Conservation (phyloP, 1,140 invertebrate species). For the Zaprionus davidi region DNA sequence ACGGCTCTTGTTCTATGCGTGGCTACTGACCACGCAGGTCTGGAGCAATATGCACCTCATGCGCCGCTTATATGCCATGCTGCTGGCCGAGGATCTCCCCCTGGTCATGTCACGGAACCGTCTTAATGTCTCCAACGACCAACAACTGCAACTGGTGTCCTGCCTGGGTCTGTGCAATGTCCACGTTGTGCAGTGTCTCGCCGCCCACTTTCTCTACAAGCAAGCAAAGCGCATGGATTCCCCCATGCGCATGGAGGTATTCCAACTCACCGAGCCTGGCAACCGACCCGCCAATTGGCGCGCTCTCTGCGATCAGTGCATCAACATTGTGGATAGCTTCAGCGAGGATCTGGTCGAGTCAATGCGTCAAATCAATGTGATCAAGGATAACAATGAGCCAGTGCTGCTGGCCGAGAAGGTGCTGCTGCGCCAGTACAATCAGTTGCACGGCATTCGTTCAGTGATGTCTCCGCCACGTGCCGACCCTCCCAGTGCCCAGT, state of each 20-base stretch:
- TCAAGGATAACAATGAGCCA: conserved; percentile 43
- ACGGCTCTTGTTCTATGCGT: conserved; percentile 87
- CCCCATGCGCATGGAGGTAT: conserved; percentile 86
- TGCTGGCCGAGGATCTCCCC: conserved; percentile 88
- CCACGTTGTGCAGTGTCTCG: conserved; percentile 89
- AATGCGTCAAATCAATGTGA: conserved; percentile 82
- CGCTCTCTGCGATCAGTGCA: conserved; percentile 86
- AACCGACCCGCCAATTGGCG: conserved; percentile 92
- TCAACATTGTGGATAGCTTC: conserved; percentile 87
- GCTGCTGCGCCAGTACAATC: conserved; percentile 78
- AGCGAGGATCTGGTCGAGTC: conserved; percentile 86
- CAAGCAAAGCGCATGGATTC: conserved; percentile 38
- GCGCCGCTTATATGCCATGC: conserved; percentile 88
- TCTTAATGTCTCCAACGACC: conserved; percentile 15
- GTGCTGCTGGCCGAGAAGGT: conserved; percentile 66
- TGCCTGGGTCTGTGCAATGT: conserved; percentile 86
- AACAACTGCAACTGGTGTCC: conserved; percentile 85
- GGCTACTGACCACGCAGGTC: conserved; percentile 89
- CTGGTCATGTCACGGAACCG: conserved; percentile 85
- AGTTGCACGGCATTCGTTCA: conserved; percentile 85
- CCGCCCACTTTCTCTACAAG: conserved; percentile 88
- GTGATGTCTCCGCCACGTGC: conserved; percentile 12
- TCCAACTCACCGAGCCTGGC: conserved; percentile 89
- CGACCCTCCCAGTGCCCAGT: not conserved
- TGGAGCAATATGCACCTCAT: conserved; percentile 88